phyloP scores from a whole-genome alignment of 2,113 vertebrate genomes.

The Cnemophilus loriae region DNA sequence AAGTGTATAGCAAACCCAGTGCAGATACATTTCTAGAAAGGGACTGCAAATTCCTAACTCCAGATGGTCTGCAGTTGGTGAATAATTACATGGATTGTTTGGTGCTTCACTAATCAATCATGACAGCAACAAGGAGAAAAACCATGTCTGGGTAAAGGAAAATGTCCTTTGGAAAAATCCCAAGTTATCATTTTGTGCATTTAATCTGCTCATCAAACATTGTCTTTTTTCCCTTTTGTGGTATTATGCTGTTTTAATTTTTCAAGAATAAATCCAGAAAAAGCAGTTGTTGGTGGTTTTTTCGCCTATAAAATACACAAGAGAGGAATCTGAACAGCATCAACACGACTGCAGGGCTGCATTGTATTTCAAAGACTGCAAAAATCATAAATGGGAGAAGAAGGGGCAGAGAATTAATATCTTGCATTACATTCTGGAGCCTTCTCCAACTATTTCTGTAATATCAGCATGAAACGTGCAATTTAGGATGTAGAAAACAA shows the following conservation, averaged over 20 bases:
- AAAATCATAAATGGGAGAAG: background rate
- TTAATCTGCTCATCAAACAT: conserved; percentile 19
- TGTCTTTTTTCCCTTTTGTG: background rate
- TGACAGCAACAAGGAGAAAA: conserved; percentile 53
- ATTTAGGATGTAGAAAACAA: background rate
- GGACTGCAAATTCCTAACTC: conserved; percentile 53
- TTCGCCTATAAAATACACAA: background rate
- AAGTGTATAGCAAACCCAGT: background rate
- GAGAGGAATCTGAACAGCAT: background rate
- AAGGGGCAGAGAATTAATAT: background rate
- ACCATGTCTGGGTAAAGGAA: conserved; percentile 23
- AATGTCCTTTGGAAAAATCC: conserved; percentile 47
- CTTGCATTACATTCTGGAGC: background rate
- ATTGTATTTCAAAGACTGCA: background rate
- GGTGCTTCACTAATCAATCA: conserved; percentile 53
- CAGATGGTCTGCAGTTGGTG: conserved; percentile 57
- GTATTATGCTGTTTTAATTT: background rate
- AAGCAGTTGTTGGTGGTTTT: background rate
- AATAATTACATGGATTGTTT: conserved; percentile 57
- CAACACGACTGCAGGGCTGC: background rate
- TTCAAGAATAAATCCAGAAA: conserved; percentile 2
- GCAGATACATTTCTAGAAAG: conserved; percentile 58
- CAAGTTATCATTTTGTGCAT: conserved; percentile 4
- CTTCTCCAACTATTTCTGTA: background rate
- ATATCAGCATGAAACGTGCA: background rate